Conservation (phyloP, 2,888 invertebrate genomes). For the Chironomus tentans region DNA sequence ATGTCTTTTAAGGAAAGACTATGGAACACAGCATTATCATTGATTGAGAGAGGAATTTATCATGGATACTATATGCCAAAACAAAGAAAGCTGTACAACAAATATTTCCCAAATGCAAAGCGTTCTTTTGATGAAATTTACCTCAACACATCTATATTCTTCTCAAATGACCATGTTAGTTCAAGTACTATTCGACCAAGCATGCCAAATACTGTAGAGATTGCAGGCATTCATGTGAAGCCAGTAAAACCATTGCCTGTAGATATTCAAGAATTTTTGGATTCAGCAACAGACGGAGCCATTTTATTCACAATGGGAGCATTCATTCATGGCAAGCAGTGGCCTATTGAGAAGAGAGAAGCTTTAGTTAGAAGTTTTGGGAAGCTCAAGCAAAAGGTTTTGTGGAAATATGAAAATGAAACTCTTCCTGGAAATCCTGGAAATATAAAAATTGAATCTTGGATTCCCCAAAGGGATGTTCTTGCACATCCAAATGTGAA, state of each 20-base stretch:
- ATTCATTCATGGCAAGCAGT: constrained; percentile 16
- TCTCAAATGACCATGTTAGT: constrained; percentile 26
- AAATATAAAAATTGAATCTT: constrained; percentile 40
- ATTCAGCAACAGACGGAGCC: constrained; percentile 35
- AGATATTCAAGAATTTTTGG: constrained; percentile 34
- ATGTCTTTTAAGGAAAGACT: constrained; percentile 21
- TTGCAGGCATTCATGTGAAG: constrained; percentile 28
- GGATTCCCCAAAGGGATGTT: constrained; percentile 44
- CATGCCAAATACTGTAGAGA: constrained; percentile 28
- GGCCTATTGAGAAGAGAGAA: constrained; percentile 17
- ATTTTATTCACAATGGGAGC: constrained; percentile 38
- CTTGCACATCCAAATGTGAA: constrained; percentile 44
- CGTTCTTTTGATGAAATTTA: neutral
- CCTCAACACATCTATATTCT: neutral
- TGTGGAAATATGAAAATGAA: constrained; percentile 43
- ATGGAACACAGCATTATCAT: neutral
- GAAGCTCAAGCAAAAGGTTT: constrained; percentile 34
- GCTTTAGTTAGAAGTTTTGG: constrained; percentile 19
- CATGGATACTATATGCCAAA: neutral
- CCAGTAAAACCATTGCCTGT: constrained; percentile 21
- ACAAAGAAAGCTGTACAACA: neutral
- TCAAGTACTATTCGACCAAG: constrained; percentile 24
- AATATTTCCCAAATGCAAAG: neutral
- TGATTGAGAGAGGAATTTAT: neutral
- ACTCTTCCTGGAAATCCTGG: constrained; percentile 35